phyloP scores from a whole-genome alignment of 2,797 vertebrate genomes.

The Acanthornis magna region DNA sequence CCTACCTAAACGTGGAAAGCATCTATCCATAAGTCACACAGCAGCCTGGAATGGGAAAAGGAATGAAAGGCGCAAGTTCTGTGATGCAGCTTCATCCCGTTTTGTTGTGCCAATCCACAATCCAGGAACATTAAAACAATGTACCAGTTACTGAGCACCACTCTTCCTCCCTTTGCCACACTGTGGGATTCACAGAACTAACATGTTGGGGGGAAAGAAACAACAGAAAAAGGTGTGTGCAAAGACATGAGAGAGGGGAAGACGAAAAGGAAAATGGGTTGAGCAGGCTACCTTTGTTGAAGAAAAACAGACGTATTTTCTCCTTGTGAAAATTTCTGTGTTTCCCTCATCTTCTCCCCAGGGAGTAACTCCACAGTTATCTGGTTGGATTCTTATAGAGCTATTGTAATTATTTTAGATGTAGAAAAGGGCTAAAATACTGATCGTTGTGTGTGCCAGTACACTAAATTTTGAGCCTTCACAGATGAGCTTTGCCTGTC shows the following conservation, averaged over 20 bases:
- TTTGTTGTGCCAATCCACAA: background rate
- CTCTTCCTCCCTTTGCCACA: background rate
- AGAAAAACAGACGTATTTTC: background rate
- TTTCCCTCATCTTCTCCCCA: background rate
- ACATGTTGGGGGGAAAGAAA: no score
- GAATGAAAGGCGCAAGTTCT: background rate
- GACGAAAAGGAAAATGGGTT: background rate
- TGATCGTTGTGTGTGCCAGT: background rate
- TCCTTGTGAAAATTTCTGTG: background rate
- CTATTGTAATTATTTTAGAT: background rate
- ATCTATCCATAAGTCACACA: background rate
- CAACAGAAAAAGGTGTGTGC: background rate
- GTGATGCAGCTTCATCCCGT: background rate
- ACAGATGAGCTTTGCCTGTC: background rate
- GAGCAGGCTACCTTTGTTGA: background rate
- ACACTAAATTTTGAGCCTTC: background rate
- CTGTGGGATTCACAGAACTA: background rate
- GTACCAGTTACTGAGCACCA: background rate
- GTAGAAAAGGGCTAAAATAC: background rate
- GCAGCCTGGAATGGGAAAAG: background rate
- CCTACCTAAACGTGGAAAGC: background rate
- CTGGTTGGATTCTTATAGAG: background rate
- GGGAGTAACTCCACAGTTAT: background rate
- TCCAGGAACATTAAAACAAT: background rate
- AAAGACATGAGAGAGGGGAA: background rate